Evolutionary conservation across 2,888 invertebrate species (phyloP).

Genomic region (Nomada ruficornis): DNA sequence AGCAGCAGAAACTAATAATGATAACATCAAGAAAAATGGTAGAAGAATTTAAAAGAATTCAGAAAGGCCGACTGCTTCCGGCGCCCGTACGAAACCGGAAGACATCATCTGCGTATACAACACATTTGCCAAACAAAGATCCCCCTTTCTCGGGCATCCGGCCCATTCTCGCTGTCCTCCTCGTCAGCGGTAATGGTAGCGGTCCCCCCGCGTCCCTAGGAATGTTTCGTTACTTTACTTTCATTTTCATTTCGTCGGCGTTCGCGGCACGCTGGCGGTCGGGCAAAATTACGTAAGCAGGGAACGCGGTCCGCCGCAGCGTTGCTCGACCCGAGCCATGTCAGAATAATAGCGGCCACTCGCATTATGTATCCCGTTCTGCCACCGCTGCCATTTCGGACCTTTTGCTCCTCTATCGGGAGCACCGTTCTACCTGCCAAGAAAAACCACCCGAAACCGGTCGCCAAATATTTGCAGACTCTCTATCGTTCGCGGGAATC

Average conservation of each 20-base stretch:
- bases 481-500: not conserved
- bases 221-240: conserved; percentile 81
- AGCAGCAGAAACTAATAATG: too few relatives aligned
- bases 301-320: conserved; percentile 45
- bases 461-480: conserved; percentile 22
- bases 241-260: conserved; percentile 83
- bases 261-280: conserved; percentile 70
- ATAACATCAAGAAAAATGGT: too few relatives aligned
- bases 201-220: conserved; percentile 42
- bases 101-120: conserved; percentile 29
- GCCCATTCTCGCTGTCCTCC: conserved; percentile 33
- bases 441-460: conserved; percentile 20
- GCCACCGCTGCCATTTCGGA: conserved; percentile 2
- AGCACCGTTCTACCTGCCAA: conserved; percentile 11
- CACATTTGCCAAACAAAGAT: conserved; percentile 51
- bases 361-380: conserved; percentile 78
- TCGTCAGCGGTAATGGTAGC: conserved; percentile 50
- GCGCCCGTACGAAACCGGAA: conserved; percentile 31
- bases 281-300: conserved; percentile 67
- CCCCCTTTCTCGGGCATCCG: conserved; percentile 34
- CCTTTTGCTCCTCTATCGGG: conserved; percentile 17
- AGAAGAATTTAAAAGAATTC: too few relatives aligned
- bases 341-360: conserved; percentile 83
- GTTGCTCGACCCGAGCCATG: conserved; percentile 77
- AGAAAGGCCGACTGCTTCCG: too few relatives aligned